Evolutionary conservation across 64 coral and sea anemone genomes (phyloP).

Genomic region (Montipora foliosa): DNA sequence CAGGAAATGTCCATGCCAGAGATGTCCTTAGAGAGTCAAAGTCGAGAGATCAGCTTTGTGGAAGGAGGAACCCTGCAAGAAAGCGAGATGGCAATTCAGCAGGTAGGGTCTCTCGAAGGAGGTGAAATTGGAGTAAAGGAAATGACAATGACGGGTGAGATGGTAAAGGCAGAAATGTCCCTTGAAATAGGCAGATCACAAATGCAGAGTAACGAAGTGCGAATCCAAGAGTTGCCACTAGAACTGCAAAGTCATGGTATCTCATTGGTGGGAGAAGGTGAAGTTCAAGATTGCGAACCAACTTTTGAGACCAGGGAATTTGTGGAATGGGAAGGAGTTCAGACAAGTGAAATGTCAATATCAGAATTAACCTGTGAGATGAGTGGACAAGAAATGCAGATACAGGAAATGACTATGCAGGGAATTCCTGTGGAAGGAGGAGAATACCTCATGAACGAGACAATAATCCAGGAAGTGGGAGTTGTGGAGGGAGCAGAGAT

Average conservation of each 20-base stretch:
- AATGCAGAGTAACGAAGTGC: constrained; percentile 5
- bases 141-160: neutral
- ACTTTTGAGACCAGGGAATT: neutral
- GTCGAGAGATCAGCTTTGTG: too few relatives aligned
- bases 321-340: neutral
- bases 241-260: too few relatives aligned
- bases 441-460: neutral
- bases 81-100: too few relatives aligned
- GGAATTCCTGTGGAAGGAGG: neutral
- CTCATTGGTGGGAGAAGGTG: too few relatives aligned
- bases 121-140: neutral
- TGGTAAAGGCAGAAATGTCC: neutral
- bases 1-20: too few relatives aligned
- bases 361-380: neutral
- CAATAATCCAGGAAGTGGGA: neutral
- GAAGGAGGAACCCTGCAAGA: too few relatives aligned
- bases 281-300: too few relatives aligned
- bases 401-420: neutral
- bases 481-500: too few relatives aligned
- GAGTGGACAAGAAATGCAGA: constrained; percentile 4
- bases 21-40: too few relatives aligned
- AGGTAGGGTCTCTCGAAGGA: neutral
- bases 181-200: constrained; percentile 12
- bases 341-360: constrained; percentile 1
- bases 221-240: neutral